Evolutionary conservation across 1,140 invertebrate species (phyloP), one percentile per base, ranked within the genome.

Genomic region (Dinoponera quadriceps): DNA sequence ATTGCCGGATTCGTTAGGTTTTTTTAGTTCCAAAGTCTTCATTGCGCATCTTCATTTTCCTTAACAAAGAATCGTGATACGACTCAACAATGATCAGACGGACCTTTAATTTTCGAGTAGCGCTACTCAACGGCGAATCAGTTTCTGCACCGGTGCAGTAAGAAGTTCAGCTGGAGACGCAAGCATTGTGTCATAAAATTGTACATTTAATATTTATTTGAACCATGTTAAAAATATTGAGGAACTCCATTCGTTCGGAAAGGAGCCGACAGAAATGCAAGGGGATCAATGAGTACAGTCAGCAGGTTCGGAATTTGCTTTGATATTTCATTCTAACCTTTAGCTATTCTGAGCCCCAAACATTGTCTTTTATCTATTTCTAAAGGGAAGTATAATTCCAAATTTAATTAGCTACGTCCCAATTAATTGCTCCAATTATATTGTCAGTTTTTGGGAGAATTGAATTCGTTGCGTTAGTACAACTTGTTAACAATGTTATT

Each of bases 141-240:
- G 29, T 33, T 33, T 3, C 5, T 44, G 38, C 38, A 44, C 38
- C 38, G 7, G 38, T 44, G 38, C 9, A 44, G 38, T 0, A 44
- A 44, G 38, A 44, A 44, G 38, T 44, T 44, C 7, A 44, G 3
- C 38, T 44, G 38, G 9, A 44, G 3, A 44, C 4, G 11, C 0
- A 44, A 44, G 38, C 38, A n/a, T 44, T 3, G 33, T 33, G 33
- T 66, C 9, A 68, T 27, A 20, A 69, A 69, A 3, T 25, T 20
- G n/a, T 44, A 77, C 62, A 65, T 59, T 77, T n/a, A 4, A 51
- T 2, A 49, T 27, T 20, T 33, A 33, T 48, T 48, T 4, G 4
- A 80, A 71, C 25, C 0, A 80, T 80, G 75, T 7, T 80, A 18
- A 71, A 69, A 71, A 44, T 59, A 80, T 71, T 80, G 2, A 55